Percentiles rank a stretch among this genome's conserved stretches.
Conservation (phyloP, 1,140 invertebrate genomes). For the Orussus abietinus region DNA sequence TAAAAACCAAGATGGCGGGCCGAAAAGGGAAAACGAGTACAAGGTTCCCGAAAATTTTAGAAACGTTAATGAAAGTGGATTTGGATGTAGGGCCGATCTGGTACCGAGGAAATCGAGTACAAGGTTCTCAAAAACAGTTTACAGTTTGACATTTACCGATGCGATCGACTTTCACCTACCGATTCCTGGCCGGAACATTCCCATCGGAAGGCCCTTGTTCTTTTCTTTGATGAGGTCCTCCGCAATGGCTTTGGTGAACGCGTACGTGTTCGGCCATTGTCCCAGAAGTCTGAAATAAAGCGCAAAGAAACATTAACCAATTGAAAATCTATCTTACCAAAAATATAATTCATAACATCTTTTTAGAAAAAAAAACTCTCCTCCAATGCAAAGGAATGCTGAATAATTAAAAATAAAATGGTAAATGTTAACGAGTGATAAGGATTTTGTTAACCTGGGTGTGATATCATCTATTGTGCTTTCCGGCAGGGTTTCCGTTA, state of each 20-base stretch:
- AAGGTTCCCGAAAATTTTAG: too few species aligned
- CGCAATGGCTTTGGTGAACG: slow-evolving; percentile 65
- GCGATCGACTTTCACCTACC: slow-evolving; percentile 55
- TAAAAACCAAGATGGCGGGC: too few species aligned
- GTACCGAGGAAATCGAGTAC: too few species aligned
- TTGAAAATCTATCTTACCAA: slow-evolving; percentile 1
- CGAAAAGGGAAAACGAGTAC: too few species aligned
- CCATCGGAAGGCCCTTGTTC: slow-evolving; percentile 60
- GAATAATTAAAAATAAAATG: slow-evolving; percentile 1
- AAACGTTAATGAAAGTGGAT: too few species aligned
- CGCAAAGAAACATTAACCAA: slow-evolving; percentile 4
- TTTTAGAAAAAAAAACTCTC: not conserved
- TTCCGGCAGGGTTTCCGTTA: slow-evolving; percentile 56
- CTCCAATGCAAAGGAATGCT: slow-evolving; percentile 2
- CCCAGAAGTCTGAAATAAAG: slow-evolving; percentile 59
- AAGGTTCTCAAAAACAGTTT: slow-evolving; percentile 61
- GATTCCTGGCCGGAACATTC: slow-evolving; percentile 64
- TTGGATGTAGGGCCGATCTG: too few species aligned
- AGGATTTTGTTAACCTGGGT: slow-evolving; percentile 50
- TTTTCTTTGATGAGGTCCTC: slow-evolving; percentile 59
- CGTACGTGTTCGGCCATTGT: slow-evolving; percentile 70
- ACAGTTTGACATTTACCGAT: slow-evolving; percentile 49
- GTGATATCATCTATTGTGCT: slow-evolving; percentile 51
- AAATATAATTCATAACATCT: slow-evolving; percentile 8
- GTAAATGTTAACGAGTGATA: not conserved